Percentiles rank a stretch among this genome's conserved stretches.
Evolutionary conservation across 2,113 vertebrate genomes (phyloP).

Genomic region (Nothobranchius furzeri): DNA sequence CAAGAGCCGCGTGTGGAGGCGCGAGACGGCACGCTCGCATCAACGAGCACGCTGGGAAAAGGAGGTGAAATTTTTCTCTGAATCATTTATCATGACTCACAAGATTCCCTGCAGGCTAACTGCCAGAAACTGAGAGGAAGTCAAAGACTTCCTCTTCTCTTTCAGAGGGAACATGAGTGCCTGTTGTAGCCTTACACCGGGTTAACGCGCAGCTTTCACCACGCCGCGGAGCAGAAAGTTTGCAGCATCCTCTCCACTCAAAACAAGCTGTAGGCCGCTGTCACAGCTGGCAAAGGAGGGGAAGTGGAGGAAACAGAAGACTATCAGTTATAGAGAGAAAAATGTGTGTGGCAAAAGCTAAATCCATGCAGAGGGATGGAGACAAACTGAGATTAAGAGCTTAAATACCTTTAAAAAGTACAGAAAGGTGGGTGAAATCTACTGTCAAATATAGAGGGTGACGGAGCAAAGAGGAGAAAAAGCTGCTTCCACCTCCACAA

Average conservation of each 20-base stretch:
- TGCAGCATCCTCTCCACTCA: conserved; percentile 26
- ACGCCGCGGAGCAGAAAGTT: conserved; percentile 22
- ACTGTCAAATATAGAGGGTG: conserved; percentile 7
- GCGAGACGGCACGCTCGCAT: neutral
- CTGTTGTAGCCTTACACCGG: conserved; percentile 20
- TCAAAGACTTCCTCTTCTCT: neutral
- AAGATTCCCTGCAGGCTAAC: conserved; percentile 22
- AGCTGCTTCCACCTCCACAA: conserved; percentile 7
- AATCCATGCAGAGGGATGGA: neutral
- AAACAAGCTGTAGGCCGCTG: conserved; percentile 25
- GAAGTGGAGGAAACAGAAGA: conserved; percentile 13
- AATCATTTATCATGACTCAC: conserved; percentile 39
- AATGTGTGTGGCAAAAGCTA: neutral
- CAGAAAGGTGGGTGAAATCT: conserved; percentile 9
- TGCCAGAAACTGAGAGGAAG: conserved; percentile 16
- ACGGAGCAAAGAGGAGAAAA: conserved; percentile 1
- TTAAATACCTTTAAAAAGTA: conserved; percentile 6
- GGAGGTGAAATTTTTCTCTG: conserved; percentile 23
- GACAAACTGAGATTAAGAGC: conserved; percentile 18
- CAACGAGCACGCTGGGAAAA: conserved; percentile 2
- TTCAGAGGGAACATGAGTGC: neutral
- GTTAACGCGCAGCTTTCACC: conserved; percentile 14
- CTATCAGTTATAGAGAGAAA: neutral
- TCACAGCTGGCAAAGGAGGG: conserved; percentile 28
- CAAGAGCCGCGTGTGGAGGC: neutral